Percentiles rank a stretch among this genome's conserved stretches.
phyloP scores from a whole-genome alignment of 2,888 invertebrate genomes.

The Mycalesis mineus region DNA sequence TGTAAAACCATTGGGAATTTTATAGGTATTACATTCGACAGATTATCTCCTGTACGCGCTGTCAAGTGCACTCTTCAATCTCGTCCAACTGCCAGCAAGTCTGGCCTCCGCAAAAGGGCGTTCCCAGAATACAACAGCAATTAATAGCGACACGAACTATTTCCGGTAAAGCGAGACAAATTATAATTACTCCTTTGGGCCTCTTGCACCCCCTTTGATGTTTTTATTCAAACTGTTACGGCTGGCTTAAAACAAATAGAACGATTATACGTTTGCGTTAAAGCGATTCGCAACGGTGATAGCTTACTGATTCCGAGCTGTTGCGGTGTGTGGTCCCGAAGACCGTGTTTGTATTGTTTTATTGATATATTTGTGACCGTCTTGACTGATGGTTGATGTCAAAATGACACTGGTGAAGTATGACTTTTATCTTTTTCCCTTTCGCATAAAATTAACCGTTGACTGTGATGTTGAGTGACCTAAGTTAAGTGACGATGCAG shows the following conservation, averaged over 20 bases:
- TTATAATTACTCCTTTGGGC: slow-evolving; percentile 74
- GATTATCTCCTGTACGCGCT: no score
- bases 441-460: no score
- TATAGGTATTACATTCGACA: no score
- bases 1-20: no score
- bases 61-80: not conserved
- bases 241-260: slow-evolving; percentile 77
- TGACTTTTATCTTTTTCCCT: not conserved
- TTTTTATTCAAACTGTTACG: slow-evolving; percentile 74
- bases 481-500: no score
- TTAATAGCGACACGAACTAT: slow-evolving; percentile 75
- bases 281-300: slow-evolving; percentile 74
- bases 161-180: slow-evolving; percentile 75
- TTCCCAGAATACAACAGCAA: slow-evolving; percentile 65
- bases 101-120: slow-evolving; percentile 33
- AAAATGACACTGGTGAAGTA: not conserved
- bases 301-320: slow-evolving; percentile 63
- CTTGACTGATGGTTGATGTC: slow-evolving; percentile 28
- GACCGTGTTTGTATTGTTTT: slow-evolving; percentile 44
- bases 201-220: slow-evolving; percentile 74
- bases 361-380: slow-evolving; percentile 33
- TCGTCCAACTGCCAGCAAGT: slow-evolving; percentile 1
- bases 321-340: slow-evolving; percentile 70
- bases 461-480: no score
- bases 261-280: slow-evolving; percentile 75